Evolutionary conservation across 2,113 vertebrate genomes (phyloP).

Genomic region (Syrmaticus mikado): DNA sequence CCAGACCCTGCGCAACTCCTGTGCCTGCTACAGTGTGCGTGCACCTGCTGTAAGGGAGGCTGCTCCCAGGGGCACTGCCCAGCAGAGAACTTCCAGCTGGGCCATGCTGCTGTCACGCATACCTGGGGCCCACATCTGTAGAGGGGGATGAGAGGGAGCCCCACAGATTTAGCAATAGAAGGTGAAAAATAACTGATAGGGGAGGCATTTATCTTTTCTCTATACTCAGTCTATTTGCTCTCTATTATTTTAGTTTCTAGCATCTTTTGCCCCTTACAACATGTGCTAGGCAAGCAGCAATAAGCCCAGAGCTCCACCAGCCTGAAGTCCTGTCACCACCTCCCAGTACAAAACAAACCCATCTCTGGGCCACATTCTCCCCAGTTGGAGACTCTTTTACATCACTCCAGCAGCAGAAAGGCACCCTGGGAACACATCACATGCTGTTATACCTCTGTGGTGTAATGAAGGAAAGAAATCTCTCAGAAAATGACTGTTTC

Average conservation of each 20-base stretch:
- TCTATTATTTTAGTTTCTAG: slow-evolving; percentile 7
- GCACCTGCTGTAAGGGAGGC: rapidly evolving
- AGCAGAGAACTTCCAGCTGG: background rate
- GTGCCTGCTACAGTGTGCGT: background rate
- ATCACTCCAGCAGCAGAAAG: background rate
- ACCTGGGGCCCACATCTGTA: background rate
- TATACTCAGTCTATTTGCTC: background rate
- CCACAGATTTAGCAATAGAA: background rate
- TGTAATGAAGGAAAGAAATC: background rate
- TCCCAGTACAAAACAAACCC: background rate
- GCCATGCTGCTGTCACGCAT: background rate
- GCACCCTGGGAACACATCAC: background rate
- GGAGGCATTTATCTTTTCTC: background rate
- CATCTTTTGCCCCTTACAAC: background rate
- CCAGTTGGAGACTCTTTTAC: background rate
- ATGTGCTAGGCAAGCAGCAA: background rate
- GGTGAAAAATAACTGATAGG: background rate
- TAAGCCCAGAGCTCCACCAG: background rate
- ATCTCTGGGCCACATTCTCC: background rate
- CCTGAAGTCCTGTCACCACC: background rate
- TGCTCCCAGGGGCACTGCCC: rapidly evolving
- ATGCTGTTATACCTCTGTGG: background rate
- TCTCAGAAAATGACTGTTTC: background rate
- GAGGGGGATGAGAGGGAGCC: background rate
- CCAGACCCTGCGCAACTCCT: background rate